Evolutionary conservation across 2,113 vertebrate genomes (phyloP).

Genomic region (Phoenicopterus ruber): DNA sequence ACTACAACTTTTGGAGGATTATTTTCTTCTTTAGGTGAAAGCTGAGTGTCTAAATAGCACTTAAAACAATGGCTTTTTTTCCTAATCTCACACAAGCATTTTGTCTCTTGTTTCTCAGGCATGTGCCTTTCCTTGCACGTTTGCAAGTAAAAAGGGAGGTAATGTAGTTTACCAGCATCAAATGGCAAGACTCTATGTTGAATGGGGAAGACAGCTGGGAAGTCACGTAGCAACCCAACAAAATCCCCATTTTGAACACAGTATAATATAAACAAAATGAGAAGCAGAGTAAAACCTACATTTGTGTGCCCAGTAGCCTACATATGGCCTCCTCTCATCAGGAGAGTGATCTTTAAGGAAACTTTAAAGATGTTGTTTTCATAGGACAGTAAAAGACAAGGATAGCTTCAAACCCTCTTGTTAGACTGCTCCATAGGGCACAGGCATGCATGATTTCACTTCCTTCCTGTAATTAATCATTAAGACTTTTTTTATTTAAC

Average conservation of each 20-base stretch:
- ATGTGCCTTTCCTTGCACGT: not conserved
- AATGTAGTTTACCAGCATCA: not conserved
- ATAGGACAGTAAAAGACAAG: not conserved
- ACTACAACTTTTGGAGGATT: not conserved
- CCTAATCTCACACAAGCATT: not conserved
- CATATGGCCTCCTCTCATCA: not conserved
- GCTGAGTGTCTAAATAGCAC: not conserved
- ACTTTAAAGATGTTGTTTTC: not conserved
- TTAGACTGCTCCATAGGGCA: not conserved
- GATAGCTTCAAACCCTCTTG: not conserved
- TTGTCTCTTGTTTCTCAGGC: not conserved
- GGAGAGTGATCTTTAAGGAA: not conserved
- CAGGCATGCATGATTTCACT: not conserved
- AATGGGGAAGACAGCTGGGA: not conserved
- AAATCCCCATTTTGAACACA: not conserved
- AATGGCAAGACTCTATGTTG: not conserved
- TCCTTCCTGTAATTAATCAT: constrained; percentile 32
- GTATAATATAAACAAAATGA: not conserved
- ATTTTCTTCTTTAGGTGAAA: not conserved
- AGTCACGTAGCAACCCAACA: not conserved
- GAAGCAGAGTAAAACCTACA: not conserved
- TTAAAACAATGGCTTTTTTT: not conserved
- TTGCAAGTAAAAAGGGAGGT: not conserved
- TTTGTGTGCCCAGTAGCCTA: not conserved
- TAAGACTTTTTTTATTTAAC: not conserved